Percentiles rank a stretch among this genome's conserved stretches.
phyloP scores from a whole-genome alignment of 2,797 vertebrate species.

The Siniperca scherzeri region DNA sequence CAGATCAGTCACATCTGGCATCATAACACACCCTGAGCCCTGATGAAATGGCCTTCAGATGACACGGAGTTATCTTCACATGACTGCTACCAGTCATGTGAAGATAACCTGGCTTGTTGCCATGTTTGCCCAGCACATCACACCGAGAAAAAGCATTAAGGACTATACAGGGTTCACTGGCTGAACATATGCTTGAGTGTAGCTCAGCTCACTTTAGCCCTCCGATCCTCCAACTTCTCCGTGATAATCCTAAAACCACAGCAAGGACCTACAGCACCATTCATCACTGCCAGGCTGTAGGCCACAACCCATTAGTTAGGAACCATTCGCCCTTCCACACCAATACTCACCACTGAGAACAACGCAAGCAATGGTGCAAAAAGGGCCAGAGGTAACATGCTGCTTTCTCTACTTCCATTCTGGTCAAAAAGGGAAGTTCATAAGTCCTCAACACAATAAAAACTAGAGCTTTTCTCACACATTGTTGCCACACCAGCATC shows the following conservation, averaged over 20 bases:
- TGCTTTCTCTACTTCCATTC: conserved; percentile 5
- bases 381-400: conserved; percentile 5
- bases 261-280: conserved; percentile 55
- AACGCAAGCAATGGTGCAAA: conserved; percentile 30
- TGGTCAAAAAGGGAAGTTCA: conserved; percentile 18
- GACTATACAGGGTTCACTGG: conserved; percentile 12
- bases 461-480: not conserved
- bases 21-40: conserved; percentile 9
- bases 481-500: not conserved
- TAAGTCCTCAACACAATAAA: not conserved
- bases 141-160: not conserved
- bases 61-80: not conserved
- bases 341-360: conserved; percentile 47
- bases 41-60: conserved; percentile 22
- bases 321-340: conserved; percentile 48
- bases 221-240: conserved; percentile 44
- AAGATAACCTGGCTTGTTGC: conserved; percentile 37
- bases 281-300: conserved; percentile 77
- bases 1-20: conserved; percentile 22
- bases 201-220: conserved; percentile 52
- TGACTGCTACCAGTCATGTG: conserved; percentile 17
- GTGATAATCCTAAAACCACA: conserved; percentile 71
- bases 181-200: conserved; percentile 54
- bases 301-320: conserved; percentile 72
- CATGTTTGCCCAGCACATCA: conserved; percentile 22